phyloP scores from a whole-genome alignment of 2,888 invertebrate genomes.

The Terebella lapidaria region DNA sequence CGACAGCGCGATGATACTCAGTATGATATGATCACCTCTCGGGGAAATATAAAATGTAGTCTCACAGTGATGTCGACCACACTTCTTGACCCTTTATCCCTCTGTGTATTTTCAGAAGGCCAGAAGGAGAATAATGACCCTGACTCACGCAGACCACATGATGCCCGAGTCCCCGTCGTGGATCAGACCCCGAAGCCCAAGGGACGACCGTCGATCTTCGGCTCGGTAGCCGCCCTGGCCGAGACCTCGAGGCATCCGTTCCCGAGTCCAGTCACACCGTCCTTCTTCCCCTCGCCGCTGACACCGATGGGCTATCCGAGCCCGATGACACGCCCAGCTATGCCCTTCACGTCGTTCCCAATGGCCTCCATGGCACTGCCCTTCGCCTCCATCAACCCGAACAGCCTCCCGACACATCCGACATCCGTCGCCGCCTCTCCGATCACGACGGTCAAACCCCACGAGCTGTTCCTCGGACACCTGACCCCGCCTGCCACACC shows the following conservation, averaged over 20 bases:
- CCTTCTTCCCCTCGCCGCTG: neutral
- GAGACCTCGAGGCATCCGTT: neutral
- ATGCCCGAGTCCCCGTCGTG: neutral
- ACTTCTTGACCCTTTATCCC: no score
- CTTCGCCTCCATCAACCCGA: neutral
- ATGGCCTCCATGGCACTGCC: neutral
- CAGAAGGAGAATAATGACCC: neutral
- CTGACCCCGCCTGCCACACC: neutral
- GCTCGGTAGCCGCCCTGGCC: neutral
- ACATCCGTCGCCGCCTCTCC: neutral
- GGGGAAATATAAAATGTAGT: no score
- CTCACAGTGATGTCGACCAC: no score
- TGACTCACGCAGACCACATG: neutral
- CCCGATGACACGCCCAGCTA: neutral
- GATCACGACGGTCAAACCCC: neutral
- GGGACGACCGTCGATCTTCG: constrained; percentile 1
- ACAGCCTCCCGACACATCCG: neutral
- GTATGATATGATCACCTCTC: no score
- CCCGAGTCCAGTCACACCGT: neutral
- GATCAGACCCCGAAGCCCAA: neutral
- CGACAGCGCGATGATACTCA: no score
- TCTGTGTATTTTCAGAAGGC: neutral
- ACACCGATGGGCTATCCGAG: neutral
- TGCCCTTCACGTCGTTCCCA: neutral
- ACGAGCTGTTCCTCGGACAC: neutral